Base-by-base conservation (phyloP, 2,113 vertebrate genomes). In the Nothoprocta perdicaria region DNA sequence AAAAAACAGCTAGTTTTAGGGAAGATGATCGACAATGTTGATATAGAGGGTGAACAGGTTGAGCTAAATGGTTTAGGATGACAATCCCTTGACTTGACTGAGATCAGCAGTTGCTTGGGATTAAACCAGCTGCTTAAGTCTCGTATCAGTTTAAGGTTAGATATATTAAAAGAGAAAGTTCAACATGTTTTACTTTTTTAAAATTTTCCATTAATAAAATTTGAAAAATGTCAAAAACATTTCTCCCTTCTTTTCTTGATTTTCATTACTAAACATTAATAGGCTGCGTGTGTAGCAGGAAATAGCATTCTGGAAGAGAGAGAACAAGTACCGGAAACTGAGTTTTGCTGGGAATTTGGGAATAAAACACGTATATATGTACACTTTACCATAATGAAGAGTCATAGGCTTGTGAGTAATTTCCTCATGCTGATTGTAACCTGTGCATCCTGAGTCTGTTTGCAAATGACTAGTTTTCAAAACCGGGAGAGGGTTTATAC, bases 41-140 rank as follows among this genome's bases (percentile, higher is more conserved):
- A 76, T 69, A 88, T 71, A 68, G n/a, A 69, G 77, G 91, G 91
- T 72, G 8, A 74, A 92, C 86, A 85, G 8, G 7, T 55, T 46
- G 7, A 66, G 58, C 48, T 86, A 91, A 81, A 69, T 94, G 4
- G 60, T 86, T n/a, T 87, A 82, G 19, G 82, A 41, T 65, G 40
- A 26, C 78, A 92, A 90, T 86, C 10, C 16, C 1, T 10, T 88
- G 0, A n/a, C 72, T 74, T 57, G 52, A 31, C 71, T 86, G 73
- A 18, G 26, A 66, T 80, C 68, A 84, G 46, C 31, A 80, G n/a
- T 86, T 58, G 26, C 21, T 68, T 81, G 27, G 35, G 38, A 78
- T 69, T 82, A 52, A 86, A 74, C 17, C 72, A 89, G 26, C 75
- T 87, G 68, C 27, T 68, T 88, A 74, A 88, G 0, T 26, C 60